These are phyloP conservation scores for Apotomis capreana DNA, from an alignment of 2,888 invertebrate species.

Conservation along the genomic window DNA sequence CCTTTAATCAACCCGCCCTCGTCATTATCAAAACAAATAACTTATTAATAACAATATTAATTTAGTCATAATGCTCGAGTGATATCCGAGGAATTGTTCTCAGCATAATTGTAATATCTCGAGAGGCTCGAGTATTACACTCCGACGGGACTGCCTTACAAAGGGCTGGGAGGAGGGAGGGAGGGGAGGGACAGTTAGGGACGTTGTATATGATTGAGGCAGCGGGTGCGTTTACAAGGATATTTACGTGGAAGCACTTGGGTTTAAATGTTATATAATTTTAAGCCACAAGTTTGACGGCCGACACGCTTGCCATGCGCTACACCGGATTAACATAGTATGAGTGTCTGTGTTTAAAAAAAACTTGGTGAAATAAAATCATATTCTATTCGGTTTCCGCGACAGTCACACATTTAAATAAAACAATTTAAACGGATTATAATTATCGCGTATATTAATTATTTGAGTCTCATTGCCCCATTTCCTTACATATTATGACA, in stretches of 20 bases:
- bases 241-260: constrained; percentile 6
- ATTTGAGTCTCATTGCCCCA: too few species aligned
- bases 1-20: constrained; percentile 11
- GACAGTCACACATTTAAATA: too few species aligned
- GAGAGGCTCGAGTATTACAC: constrained; percentile 21
- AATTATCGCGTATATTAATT: too few species aligned
- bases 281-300: not conserved
- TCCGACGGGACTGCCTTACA: constrained; percentile 33
- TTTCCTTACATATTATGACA: too few species aligned
- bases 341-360: too few species aligned
- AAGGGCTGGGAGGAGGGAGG: constrained; percentile 8
- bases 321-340: too few species aligned
- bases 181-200: not conserved
- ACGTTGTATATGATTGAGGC: constrained; percentile 13
- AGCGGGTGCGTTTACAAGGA: constrained; percentile 7
- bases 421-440: too few species aligned
- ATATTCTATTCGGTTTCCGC: too few species aligned
- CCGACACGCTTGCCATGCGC: too few species aligned
- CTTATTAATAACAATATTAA: constrained; percentile 30
- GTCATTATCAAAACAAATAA: constrained; percentile 29
- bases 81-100: constrained; percentile 34
- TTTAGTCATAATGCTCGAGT: constrained; percentile 24
- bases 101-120: constrained; percentile 38
- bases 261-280: not conserved
- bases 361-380: too few species aligned